Conservation (phyloP, 2,113 vertebrate species). For the Murina feae region DNA sequence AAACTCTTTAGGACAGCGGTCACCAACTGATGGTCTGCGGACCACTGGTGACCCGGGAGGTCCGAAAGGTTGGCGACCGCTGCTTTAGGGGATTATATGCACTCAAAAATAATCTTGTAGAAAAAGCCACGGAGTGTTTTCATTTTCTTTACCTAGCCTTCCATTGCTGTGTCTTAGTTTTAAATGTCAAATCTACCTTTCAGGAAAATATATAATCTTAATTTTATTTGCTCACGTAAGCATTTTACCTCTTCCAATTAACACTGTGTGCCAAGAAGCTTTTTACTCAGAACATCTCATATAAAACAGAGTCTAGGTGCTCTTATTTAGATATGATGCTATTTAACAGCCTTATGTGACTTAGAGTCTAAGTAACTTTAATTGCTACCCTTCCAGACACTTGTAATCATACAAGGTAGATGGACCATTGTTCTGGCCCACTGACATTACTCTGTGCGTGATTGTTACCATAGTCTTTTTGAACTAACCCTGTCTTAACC, state of each 20-base stretch:
- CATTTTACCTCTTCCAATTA: constrained; percentile 18
- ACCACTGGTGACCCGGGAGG: no score
- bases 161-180: not conserved
- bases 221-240: constrained; percentile 9
- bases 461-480: not conserved
- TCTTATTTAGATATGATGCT: not conserved
- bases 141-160: not conserved
- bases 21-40: no score
- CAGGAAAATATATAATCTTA: not conserved
- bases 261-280: not conserved
- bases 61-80: no score
- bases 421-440: not conserved
- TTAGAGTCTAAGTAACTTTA: constrained; percentile 32
- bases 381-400: constrained; percentile 1
- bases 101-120: not conserved
- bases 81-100: not conserved
- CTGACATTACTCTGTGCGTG: not conserved
- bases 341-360: not conserved
- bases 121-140: not conserved
- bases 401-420: not conserved
- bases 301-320: not conserved
- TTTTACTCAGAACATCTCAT: not conserved
- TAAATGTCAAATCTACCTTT: not conserved
- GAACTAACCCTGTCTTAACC: not conserved
- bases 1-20: not conserved